These are phyloP conservation scores for Antennarius striatus DNA, from an alignment of 2,113 vertebrate genomes.

Conservation along the genomic window DNA sequence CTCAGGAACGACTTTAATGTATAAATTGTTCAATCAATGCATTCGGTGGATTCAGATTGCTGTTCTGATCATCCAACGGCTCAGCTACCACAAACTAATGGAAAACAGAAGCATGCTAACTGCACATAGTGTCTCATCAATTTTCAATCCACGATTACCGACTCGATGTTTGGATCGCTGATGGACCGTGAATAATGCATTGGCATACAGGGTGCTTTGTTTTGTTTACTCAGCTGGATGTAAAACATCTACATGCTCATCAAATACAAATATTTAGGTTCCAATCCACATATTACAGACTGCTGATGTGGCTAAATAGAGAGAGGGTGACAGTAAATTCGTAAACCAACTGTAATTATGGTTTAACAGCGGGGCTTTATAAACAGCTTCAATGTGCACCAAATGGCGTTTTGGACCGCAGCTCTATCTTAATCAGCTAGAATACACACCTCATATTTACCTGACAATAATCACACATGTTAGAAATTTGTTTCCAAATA, in stretches of 20 bases:
- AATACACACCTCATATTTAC: background rate
- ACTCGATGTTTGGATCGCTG: conserved; percentile 46
- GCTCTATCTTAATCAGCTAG: background rate
- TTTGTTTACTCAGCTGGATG: conserved; percentile 44
- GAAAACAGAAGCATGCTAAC: conserved; percentile 71
- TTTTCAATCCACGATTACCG: conserved; percentile 57
- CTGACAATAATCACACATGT: no score
- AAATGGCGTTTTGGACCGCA: background rate
- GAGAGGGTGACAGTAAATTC: conserved; percentile 12
- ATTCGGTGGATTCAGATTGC: conserved; percentile 65
- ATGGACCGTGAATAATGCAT: conserved; percentile 62
- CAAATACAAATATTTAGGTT: conserved; percentile 46
- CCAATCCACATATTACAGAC: conserved; percentile 14
- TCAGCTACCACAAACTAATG: conserved; percentile 66
- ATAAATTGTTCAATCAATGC: conserved; percentile 73
- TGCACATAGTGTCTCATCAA: conserved; percentile 61
- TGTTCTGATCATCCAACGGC: conserved; percentile 66
- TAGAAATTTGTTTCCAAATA: background rate
- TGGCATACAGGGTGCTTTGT: conserved; percentile 43
- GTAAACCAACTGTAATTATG: conserved; percentile 14
- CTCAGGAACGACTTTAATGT: conserved; percentile 68
- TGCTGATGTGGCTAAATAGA: conserved; percentile 15
- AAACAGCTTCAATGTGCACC: conserved; percentile 1
- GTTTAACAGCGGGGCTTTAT: background rate
- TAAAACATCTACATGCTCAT: conserved; percentile 51